phyloP scores from a whole-genome alignment of 2,797 vertebrate species.

The Enteromius fasciolatus region DNA sequence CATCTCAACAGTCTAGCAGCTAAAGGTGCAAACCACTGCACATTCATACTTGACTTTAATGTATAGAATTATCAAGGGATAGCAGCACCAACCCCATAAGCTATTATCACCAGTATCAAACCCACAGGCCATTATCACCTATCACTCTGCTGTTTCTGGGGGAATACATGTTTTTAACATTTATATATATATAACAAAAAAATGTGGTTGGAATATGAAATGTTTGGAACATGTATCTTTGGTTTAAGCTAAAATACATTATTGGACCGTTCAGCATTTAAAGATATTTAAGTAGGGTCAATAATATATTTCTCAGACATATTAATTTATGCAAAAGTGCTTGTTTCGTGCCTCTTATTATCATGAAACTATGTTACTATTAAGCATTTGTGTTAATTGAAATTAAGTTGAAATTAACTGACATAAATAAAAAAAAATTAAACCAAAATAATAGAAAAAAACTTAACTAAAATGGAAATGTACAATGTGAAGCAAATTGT shows the following conservation, averaged over 20 bases:
- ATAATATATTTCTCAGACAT: not conserved
- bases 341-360: not conserved
- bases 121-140: constrained; percentile 46
- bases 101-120: constrained; percentile 42
- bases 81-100: constrained; percentile 35
- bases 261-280: not conserved
- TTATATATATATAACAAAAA: constrained; percentile 26
- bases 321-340: not conserved
- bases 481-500: not conserved
- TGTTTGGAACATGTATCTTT: constrained; percentile 5
- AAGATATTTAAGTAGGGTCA: not conserved
- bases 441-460: not conserved
- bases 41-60: constrained; percentile 47
- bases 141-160: constrained; percentile 31
- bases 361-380: not conserved
- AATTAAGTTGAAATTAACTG: not conserved
- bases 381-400: not conserved
- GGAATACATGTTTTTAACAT: constrained; percentile 40
- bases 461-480: not conserved
- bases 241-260: not conserved
- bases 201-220: constrained; percentile 13
- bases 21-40: constrained; percentile 41
- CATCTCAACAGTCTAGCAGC: constrained; percentile 24
- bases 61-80: constrained; percentile 33
- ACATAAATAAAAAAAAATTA: not conserved